Evolutionary conservation across 2,797 vertebrate genomes (phyloP).

Genomic region (Lagocephalus sceleratus): DNA sequence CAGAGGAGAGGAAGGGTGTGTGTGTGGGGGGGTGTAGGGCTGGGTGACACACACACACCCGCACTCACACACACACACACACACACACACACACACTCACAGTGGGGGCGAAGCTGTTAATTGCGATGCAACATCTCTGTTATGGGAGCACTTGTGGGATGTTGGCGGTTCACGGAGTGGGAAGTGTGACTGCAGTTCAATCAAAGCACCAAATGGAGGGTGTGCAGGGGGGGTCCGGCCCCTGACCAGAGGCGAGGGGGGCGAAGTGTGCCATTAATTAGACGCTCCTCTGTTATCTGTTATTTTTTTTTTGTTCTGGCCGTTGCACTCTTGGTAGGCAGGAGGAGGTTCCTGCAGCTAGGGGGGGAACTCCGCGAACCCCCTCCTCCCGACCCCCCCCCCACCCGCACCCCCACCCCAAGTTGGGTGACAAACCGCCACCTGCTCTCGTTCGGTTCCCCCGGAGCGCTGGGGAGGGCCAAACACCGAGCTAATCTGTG

Average conservation of each 20-base stretch:
- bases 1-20: too few species aligned
- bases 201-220: constrained; percentile 53
- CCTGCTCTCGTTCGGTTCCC: constrained; percentile 74
- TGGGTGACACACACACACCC: constrained; percentile 25
- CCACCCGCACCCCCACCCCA: constrained; percentile 57
- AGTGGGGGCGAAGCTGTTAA: constrained; percentile 48
- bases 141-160: constrained; percentile 51
- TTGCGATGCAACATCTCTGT: constrained; percentile 57
- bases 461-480: constrained; percentile 65
- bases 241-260: constrained; percentile 54
- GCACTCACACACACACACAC: too few species aligned
- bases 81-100: background rate
- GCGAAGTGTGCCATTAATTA: constrained; percentile 48
- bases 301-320: constrained; percentile 5
- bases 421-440: constrained; percentile 67
- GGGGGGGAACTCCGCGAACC: too few species aligned
- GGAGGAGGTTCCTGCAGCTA: too few species aligned
- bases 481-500: constrained; percentile 66
- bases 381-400: too few species aligned
- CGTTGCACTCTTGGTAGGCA: too few species aligned
- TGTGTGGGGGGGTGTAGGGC: constrained; percentile 13
- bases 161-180: constrained; percentile 50
- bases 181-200: constrained; percentile 48
- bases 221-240: constrained; percentile 49
- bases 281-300: constrained; percentile 17